Percentiles rank a stretch among this genome's conserved stretches.
phyloP scores from a whole-genome alignment of 2,113 vertebrate genomes.

The Nycticorax nycticorax region DNA sequence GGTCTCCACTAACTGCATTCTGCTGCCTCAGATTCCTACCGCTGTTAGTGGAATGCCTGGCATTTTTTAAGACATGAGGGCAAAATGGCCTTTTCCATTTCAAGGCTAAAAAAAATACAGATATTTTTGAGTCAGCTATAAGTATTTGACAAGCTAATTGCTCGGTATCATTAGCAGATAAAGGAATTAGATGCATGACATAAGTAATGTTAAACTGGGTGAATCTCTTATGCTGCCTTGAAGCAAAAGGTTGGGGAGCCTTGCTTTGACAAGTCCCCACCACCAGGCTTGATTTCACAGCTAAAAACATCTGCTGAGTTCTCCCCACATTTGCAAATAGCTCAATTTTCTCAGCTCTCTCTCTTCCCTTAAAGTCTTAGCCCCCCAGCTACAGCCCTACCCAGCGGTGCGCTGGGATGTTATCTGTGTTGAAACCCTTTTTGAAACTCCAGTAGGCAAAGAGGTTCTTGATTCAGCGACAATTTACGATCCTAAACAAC shows the following conservation, averaged over 20 bases:
- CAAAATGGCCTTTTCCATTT: background rate
- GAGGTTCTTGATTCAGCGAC: background rate
- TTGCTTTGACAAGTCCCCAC: background rate
- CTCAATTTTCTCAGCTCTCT: background rate
- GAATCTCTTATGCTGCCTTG: background rate
- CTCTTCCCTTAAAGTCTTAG: background rate
- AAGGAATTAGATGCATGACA: background rate
- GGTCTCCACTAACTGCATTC: background rate
- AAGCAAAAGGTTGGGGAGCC: background rate
- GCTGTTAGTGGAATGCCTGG: background rate
- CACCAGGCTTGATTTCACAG: background rate
- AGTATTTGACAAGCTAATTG: background rate
- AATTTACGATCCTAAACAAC: background rate
- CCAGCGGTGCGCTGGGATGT: fast-evolving
- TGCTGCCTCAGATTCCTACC: background rate
- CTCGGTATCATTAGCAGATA: background rate
- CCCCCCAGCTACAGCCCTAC: background rate
- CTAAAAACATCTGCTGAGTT: background rate
- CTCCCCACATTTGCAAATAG: background rate
- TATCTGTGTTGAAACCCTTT: background rate
- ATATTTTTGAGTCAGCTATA: background rate
- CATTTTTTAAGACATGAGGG: background rate
- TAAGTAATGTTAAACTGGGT: background rate
- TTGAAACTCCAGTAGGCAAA: background rate
- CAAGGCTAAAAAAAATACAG: background rate